Conservation (phyloP, 1,140 invertebrate genomes). For the Drosophila littoralis region DNA sequence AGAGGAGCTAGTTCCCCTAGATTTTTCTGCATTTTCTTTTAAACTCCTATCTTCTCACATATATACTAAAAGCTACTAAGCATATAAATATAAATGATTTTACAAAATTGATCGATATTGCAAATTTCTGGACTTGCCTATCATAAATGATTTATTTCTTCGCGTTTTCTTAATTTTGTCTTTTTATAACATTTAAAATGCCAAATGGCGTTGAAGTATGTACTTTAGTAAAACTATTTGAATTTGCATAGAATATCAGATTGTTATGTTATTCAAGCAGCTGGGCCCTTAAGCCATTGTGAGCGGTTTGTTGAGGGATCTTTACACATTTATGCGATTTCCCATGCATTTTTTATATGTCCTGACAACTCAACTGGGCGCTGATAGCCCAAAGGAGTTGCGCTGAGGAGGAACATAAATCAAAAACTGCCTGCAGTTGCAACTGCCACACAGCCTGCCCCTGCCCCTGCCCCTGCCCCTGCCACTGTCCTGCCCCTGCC, state of each 20-base stretch:
- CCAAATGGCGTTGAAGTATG: not conserved
- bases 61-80: too few relatives aligned
- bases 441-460: not conserved
- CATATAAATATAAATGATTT: too few relatives aligned
- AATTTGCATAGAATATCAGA: slow-evolving; percentile 16
- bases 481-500: not conserved
- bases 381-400: slow-evolving; percentile 52
- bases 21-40: too few relatives aligned
- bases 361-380: slow-evolving; percentile 71
- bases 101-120: too few relatives aligned
- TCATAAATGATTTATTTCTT: not conserved
- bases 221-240: not conserved
- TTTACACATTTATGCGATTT: slow-evolving; percentile 76
- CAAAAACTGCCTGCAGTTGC: slow-evolving; percentile 67
- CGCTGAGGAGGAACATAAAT: slow-evolving; percentile 64
- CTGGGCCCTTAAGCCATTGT: slow-evolving; percentile 11
- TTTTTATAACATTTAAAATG: not conserved
- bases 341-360: slow-evolving; percentile 72
- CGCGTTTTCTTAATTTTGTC: not conserved
- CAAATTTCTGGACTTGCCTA: not conserved
- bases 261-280: slow-evolving; percentile 9
- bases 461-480: not conserved
- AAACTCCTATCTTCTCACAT: too few relatives aligned
- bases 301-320: slow-evolving; percentile 55
- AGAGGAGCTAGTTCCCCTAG: too few relatives aligned